phyloP scores from a whole-genome alignment of 2,888 invertebrate genomes.

The Acanthococcus lagerstroemiae region DNA sequence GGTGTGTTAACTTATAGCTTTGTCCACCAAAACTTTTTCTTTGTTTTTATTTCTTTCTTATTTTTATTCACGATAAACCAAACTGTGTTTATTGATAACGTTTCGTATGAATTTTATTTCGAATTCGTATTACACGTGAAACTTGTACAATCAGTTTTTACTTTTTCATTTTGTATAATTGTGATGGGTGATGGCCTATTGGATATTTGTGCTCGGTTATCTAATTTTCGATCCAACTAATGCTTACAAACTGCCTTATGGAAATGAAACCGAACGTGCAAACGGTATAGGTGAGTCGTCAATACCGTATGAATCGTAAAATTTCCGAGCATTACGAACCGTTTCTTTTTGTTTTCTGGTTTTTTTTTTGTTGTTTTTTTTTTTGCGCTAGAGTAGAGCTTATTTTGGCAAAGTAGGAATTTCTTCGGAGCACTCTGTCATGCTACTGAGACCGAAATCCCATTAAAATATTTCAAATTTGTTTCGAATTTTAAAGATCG shows the following conservation, averaged over 20 bases:
- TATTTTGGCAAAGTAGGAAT: too few species aligned
- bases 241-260: constrained; percentile 7
- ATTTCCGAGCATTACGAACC: too few species aligned
- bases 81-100: constrained; percentile 3
- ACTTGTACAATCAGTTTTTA: background rate
- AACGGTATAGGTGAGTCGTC: constrained; percentile 17
- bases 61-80: background rate
- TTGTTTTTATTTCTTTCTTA: background rate
- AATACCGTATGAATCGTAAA: too few species aligned
- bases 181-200: constrained; percentile 31
- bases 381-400: too few species aligned
- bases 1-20: too few species aligned
- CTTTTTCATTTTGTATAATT: constrained; percentile 2
- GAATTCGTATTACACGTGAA: background rate
- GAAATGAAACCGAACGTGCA: constrained; percentile 16
- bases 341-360: too few species aligned
- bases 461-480: too few species aligned
- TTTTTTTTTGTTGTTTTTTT: too few species aligned
- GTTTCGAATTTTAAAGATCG: too few species aligned
- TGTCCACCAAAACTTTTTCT: too few species aligned
- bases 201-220: constrained; percentile 10
- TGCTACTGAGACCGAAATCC: too few species aligned
- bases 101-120: background rate
- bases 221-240: constrained; percentile 3
- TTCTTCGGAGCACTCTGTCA: too few species aligned